Conservation (phyloP, 2,113 vertebrate species). For the Nyctibius bracteatus region DNA sequence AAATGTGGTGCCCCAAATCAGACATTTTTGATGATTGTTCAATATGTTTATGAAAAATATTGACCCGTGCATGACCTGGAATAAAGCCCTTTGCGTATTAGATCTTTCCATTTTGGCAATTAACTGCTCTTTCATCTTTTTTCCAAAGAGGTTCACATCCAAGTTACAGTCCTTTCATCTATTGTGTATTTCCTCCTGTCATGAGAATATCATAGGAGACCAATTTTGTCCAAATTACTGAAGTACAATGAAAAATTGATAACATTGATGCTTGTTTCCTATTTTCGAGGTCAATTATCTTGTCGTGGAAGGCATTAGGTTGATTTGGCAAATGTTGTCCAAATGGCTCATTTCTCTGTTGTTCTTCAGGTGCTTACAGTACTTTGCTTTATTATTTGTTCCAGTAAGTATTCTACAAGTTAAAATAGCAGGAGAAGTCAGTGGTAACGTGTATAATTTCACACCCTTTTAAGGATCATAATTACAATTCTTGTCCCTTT, state of each 20-base stretch:
- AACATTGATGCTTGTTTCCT: background rate
- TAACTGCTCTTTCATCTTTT: background rate
- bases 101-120: background rate
- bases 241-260: background rate
- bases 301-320: background rate
- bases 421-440: background rate
- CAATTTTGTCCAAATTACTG: background rate
- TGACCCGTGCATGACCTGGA: background rate
- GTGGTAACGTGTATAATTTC: background rate
- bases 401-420: background rate
- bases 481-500: background rate
- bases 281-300: background rate
- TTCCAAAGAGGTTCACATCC: background rate
- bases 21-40: background rate
- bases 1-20: rapidly evolving
- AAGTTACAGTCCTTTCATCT: background rate
- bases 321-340: background rate
- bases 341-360: background rate
- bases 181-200: background rate
- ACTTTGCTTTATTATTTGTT: background rate
- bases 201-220: no score
- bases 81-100: background rate
- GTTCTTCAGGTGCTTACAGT: background rate
- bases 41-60: background rate
- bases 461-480: background rate